These are phyloP conservation scores for Sternarchorhynchus goeldii DNA, from an alignment of 2,797 vertebrate species.

Conservation along the genomic window DNA sequence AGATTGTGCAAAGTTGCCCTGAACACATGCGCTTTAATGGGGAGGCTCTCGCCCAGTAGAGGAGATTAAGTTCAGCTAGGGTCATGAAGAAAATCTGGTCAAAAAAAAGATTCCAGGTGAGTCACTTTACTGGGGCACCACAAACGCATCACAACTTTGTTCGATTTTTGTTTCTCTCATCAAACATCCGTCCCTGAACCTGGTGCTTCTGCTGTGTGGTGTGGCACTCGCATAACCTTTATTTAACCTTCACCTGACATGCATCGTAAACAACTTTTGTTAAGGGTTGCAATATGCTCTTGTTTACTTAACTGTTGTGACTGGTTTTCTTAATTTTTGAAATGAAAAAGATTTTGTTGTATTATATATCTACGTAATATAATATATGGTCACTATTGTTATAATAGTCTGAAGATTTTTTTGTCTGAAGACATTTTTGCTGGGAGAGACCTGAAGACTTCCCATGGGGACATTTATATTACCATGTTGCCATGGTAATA, in stretches of 20 bases:
- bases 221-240: not conserved
- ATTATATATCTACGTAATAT: not conserved
- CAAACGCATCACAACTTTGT: not conserved
- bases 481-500: slow-evolving; percentile 46
- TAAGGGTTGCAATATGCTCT: not conserved
- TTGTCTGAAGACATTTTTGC: not conserved
- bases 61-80: slow-evolving; percentile 32
- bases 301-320: not conserved
- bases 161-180: not conserved
- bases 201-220: too few species aligned
- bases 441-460: not conserved
- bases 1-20: not conserved
- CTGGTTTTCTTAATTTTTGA: not conserved
- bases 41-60: slow-evolving; percentile 14
- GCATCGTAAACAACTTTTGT: slow-evolving; percentile 8
- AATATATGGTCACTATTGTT: not conserved
- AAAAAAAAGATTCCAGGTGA: slow-evolving; percentile 58
- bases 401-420: not conserved
- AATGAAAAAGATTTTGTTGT: not conserved
- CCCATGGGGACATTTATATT: slow-evolving; percentile 14
- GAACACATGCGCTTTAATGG: slow-evolving; percentile 21
- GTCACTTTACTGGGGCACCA: slow-evolving; percentile 5
- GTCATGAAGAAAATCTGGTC: slow-evolving; percentile 60
- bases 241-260: slow-evolving; percentile 23
- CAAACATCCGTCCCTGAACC: not conserved